Evolutionary conservation across 2,888 invertebrate species (phyloP).

Genomic region (Ochlodes sylvanus): DNA sequence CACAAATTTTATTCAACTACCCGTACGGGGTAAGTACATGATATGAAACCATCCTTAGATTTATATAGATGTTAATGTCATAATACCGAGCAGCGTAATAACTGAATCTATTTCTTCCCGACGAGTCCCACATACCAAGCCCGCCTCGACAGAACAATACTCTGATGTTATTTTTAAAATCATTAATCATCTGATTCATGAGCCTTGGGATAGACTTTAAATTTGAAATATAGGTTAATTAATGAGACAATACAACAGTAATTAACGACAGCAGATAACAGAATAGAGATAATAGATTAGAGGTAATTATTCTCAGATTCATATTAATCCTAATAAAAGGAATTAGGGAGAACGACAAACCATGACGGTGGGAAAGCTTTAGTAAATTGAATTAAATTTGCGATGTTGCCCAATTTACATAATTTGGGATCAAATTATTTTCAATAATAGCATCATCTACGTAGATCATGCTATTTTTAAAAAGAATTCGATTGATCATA

Average conservation of each 20-base stretch:
- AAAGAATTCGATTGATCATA: too few species aligned
- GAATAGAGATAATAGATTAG: too few species aligned
- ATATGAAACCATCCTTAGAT: neutral
- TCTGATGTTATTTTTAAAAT: conserved; percentile 6
- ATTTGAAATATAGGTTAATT: conserved; percentile 16
- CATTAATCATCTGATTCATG: conserved; percentile 16
- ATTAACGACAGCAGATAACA: neutral
- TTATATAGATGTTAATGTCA: conserved; percentile 25
- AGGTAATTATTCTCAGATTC: too few species aligned
- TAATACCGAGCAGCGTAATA: conserved; percentile 22
- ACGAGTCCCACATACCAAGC: conserved; percentile 13
- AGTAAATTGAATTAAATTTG: too few species aligned
- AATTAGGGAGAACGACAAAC: too few species aligned
- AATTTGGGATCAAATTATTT: too few species aligned
- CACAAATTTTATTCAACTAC: neutral
- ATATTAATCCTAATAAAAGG: too few species aligned
- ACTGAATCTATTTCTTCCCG: conserved; percentile 26
- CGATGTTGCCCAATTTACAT: too few species aligned
- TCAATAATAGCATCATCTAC: too few species aligned
- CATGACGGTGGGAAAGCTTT: too few species aligned
- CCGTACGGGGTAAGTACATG: neutral
- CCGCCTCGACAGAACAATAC: conserved; percentile 18
- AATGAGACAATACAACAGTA: neutral
- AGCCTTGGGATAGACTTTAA: neutral
- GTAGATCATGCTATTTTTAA: too few species aligned